phyloP scores from a whole-genome alignment of 2,797 vertebrate genomes.

The Capromys pilorides region DNA sequence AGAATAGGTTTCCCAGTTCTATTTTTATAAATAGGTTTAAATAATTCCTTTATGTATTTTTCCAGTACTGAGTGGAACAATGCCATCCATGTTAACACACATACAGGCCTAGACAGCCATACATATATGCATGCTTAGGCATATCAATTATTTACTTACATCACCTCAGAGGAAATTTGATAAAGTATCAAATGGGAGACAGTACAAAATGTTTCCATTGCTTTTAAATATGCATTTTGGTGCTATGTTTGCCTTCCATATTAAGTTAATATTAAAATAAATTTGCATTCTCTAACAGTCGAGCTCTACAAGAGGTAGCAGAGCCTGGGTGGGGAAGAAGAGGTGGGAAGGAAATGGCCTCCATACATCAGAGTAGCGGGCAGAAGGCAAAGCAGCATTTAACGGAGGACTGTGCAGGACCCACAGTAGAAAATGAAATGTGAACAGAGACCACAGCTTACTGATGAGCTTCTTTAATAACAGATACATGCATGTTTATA shows the following conservation, averaged over 20 bases:
- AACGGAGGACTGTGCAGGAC: background rate
- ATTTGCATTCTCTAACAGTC: background rate
- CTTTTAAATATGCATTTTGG: background rate
- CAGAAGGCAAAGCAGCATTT: background rate
- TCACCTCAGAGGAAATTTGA: background rate
- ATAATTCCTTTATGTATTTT: background rate
- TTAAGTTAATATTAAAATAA: background rate
- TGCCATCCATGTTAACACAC: background rate
- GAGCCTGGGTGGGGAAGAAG: background rate
- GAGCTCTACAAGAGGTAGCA: background rate
- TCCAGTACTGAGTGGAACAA: background rate
- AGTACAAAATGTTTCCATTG: background rate
- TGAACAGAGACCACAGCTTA: accelerated
- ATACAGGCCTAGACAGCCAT: background rate
- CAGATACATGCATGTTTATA: no score
- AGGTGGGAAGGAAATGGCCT: background rate
- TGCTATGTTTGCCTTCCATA: background rate
- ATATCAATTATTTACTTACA: background rate
- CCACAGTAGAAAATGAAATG: background rate
- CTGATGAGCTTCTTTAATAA: background rate
- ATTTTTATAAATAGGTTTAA: background rate
- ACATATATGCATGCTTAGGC: accelerated
- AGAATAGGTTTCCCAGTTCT: background rate
- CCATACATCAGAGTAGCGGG: no score
- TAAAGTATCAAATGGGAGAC: background rate